Percentiles rank a stretch among this genome's conserved stretches.
phyloP scores from a whole-genome alignment of 2,113 vertebrate genomes.

The Asarcornis scutulata region DNA sequence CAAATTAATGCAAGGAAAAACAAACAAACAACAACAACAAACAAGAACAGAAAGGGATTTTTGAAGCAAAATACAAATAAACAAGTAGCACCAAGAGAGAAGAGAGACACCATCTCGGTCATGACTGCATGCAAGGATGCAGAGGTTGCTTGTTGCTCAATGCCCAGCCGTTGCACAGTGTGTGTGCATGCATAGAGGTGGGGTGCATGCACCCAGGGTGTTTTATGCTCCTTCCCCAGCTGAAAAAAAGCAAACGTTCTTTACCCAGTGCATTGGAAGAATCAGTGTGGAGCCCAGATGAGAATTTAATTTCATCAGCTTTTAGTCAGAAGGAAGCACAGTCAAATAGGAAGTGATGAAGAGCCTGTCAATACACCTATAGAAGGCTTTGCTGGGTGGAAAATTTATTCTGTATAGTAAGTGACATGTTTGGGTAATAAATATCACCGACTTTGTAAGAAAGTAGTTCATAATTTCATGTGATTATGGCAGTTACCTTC shows the following conservation, averaged over 20 bases:
- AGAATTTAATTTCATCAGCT: not conserved
- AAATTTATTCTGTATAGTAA: not conserved
- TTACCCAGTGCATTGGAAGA: not conserved
- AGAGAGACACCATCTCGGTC: not conserved
- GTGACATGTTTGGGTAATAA: not conserved
- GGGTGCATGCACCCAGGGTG: fast-evolving
- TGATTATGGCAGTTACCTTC: not conserved
- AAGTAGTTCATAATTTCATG: not conserved
- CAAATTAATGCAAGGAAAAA: conserved; percentile 18
- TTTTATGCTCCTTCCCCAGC: not conserved
- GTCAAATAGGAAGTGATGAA: not conserved
- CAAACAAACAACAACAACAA: not conserved
- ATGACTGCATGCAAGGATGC: not conserved
- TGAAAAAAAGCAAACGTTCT: not conserved
- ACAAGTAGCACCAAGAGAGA: not conserved
- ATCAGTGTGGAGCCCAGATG: not conserved
- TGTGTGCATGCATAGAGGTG: fast-evolving
- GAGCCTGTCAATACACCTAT: not conserved
- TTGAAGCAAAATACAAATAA: not conserved
- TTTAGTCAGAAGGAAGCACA: not conserved
- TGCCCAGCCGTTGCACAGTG: not conserved
- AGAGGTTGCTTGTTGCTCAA: not conserved
- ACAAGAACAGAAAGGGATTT: not conserved
- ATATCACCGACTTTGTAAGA: not conserved
- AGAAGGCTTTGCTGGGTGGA: not conserved